These are phyloP conservation scores for Rhynchophorus ferrugineus DNA, from an alignment of 1,140 invertebrate genomes.

Conservation along the genomic window DNA sequence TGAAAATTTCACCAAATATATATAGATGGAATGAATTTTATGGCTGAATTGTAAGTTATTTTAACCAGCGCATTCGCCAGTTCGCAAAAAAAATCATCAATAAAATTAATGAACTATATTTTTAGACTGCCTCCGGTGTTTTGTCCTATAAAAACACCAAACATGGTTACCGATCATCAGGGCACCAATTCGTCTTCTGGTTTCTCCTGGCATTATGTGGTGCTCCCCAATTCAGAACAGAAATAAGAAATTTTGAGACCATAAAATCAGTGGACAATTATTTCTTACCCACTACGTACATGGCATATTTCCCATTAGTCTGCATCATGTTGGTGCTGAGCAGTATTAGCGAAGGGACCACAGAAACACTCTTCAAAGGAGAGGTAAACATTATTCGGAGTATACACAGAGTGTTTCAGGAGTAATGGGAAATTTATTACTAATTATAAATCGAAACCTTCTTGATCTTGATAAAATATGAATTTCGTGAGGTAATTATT, in stretches of 20 bases:
- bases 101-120: neutral
- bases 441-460: too few species aligned
- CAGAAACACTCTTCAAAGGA: conserved; percentile 58
- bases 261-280: conserved; percentile 39
- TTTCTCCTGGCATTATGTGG: conserved; percentile 61
- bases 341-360: conserved; percentile 69
- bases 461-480: too few species aligned
- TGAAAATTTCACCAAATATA: too few species aligned
- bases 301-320: conserved; percentile 73
- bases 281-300: conserved; percentile 65
- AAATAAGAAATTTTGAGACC: conserved; percentile 44
- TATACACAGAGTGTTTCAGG: neutral
- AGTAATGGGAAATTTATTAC: conserved; percentile 1
- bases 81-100: too few species aligned
- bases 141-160: conserved; percentile 71
- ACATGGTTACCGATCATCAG: conserved; percentile 76
- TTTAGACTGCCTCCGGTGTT: conserved; percentile 58
- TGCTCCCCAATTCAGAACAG: conserved; percentile 62
- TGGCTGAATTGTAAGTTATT: too few species aligned
- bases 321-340: conserved; percentile 67
- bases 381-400: conserved; percentile 40
- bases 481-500: too few species aligned
- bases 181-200: conserved; percentile 84
- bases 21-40: too few species aligned
- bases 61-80: too few species aligned